Evolutionary conservation across 2,113 vertebrate genomes (phyloP).

Genomic region (Plectropomus leopardus): DNA sequence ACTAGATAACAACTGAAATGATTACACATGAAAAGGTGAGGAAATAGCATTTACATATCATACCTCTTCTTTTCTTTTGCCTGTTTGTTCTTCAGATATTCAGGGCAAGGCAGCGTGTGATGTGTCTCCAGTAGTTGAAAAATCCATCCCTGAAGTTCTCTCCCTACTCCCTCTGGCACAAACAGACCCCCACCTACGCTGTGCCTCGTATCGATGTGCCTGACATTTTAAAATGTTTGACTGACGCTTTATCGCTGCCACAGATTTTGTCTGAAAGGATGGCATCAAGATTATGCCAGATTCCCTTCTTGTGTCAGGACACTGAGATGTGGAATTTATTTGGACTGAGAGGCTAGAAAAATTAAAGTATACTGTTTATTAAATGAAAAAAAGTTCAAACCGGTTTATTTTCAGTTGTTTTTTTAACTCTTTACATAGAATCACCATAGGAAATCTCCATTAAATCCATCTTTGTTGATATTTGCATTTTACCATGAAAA

Average conservation of each 20-base stretch:
- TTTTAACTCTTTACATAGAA: background rate
- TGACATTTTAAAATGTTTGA: slow-evolving; percentile 77
- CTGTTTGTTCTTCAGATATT: slow-evolving; percentile 36
- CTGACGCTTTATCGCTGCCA: slow-evolving; percentile 56
- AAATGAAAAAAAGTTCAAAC: background rate
- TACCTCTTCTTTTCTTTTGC: background rate
- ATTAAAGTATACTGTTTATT: background rate
- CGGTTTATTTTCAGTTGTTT: background rate
- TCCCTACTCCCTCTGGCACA: slow-evolving; percentile 63
- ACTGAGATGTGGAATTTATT: slow-evolving; percentile 29
- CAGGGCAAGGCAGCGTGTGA: slow-evolving; percentile 35
- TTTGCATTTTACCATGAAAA: background rate
- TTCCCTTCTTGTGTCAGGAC: slow-evolving; percentile 38
- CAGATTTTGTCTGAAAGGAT: slow-evolving; percentile 61
- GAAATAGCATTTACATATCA: background rate
- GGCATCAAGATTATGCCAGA: slow-evolving; percentile 47
- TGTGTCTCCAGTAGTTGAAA: slow-evolving; percentile 50
- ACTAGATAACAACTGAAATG: background rate
- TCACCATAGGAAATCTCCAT: background rate
- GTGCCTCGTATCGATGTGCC: slow-evolving; percentile 52
- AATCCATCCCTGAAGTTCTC: slow-evolving; percentile 61
- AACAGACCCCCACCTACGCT: slow-evolving; percentile 66
- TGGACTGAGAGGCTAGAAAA: slow-evolving; percentile 13
- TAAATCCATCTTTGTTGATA: background rate
- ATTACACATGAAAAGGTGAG: slow-evolving; percentile 3